Base-by-base conservation (phyloP, 2,888 invertebrate genomes). In the Drosophila anceps region DNA sequence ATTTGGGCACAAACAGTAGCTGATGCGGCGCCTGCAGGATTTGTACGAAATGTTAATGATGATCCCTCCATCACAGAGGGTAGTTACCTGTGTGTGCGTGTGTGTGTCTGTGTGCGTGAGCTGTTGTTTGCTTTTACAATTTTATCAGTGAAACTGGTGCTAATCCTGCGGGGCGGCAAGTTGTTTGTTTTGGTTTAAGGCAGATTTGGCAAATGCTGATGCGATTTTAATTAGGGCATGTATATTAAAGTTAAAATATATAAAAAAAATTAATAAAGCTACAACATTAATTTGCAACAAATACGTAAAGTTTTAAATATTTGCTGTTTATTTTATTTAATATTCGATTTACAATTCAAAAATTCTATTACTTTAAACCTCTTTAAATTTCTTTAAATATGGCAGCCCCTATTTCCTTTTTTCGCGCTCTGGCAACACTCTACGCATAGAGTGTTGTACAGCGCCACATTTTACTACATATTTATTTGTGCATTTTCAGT, bases 31-130 rank as follows among this genome's bases (percentile, higher is more conserved):
- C 90, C 85, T 76, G 39, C 15, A 44, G 89, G 90, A 87, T 87
- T 85, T 90, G 66, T 57, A 53, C 68, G n/a, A 70, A 86, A 84
- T 87, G 82, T 90, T 85, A 84, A 84, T 84, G 90, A 88, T 88
- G 74, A 90, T 84, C 90, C 74, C n/a, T 57, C n/a, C 31, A 48
- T 18, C 27, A 44, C 13, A 29, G 20, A 68, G 46, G 61, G 61
- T 54, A 48, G 29, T 48, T 64, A 33, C 43, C 37, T 62, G 48
- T 41, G 37, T 48, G 29, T 37, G 39, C 50, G 46, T 59, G 44
- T 61, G 43, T 35, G 39, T 54, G 31, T n/a, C n/a, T 48, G 39
- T 55, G 48, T 60, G 50, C 27, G 37, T 54, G 44, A 59, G 54
- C 41, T 37, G 24, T 61, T 68, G 55, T 73, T 58, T 73, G 51